Evolutionary conservation across 2,113 vertebrate genomes (phyloP), one percentile per base, ranked within the genome.

Genomic region (Scortum barcoo): DNA sequence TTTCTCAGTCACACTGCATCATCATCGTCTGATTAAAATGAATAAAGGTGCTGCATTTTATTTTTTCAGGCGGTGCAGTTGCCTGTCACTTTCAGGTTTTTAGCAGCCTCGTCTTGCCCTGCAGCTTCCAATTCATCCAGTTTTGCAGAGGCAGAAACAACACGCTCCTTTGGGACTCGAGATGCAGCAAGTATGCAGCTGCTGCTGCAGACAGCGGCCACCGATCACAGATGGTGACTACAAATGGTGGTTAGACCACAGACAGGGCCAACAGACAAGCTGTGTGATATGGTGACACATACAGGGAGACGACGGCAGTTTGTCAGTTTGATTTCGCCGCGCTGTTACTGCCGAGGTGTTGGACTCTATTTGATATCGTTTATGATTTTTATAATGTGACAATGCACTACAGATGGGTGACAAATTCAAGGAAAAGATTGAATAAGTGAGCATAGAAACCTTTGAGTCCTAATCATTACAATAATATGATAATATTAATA

Each of bases 201-300:
- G 65, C 62, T 60, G 62, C 56, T 50, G 44, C 57, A 63, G 57
- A 83, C 80, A 28, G 67, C 13, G 40, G 51, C 73, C 7, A 53
- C 62, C 26, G 73, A 58, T 51, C 81, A 73, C 81, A 84, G 75
- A 73, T 61, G 68, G 67, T 24, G 38, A 63, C 42, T 33, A 56
- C 72, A 71, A 63, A 71, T 50, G 19, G 44, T 33, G 69, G 61
- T 67, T 17, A 53, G 36, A 60, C 58, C 28, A 58, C 0, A 44
- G 62, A 26, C 26, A 4, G 57, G 6, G 36, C 28, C 58, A 58
- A 28, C 36, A 51, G 54, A 48, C 33, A 14, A 24, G 46, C 8
- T 56, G 48, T 62, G 65, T 1, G 16, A 62, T 66, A 53, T 7
- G n/a, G 44, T 4, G 13, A 10, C 19, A 66, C 40, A 38, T 36